A percentile compares a stretch with the other conserved stretches of the same genome.
Conservation (phyloP, 2,888 invertebrate genomes). For the Euproctis similis region DNA sequence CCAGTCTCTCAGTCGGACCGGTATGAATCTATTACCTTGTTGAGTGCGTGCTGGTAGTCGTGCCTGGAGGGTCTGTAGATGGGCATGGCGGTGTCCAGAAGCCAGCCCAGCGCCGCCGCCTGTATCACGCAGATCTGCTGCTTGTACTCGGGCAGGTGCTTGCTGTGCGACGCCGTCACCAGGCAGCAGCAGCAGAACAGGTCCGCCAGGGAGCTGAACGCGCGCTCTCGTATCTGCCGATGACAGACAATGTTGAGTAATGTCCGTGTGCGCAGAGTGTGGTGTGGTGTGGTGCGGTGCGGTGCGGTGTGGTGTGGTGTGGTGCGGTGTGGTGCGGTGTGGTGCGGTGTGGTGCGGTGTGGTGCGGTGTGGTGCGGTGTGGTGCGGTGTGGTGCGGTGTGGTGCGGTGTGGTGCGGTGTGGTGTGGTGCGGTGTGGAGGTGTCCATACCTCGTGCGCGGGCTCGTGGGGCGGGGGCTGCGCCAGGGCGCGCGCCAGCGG, state of each 20-base stretch:
- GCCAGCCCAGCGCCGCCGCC: constrained; percentile 90
- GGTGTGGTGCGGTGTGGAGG: no score
- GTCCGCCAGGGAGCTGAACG: constrained; percentile 89
- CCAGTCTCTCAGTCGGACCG: no score
- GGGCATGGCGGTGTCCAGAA: constrained; percentile 86
- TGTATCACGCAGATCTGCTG: constrained; percentile 79
- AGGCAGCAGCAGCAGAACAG: constrained; percentile 90
- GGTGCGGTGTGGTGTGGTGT: no score
- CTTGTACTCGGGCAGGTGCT: constrained; percentile 60
- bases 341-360: no score
- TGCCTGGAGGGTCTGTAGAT: constrained; percentile 81
- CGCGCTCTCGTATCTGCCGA: constrained; percentile 85
- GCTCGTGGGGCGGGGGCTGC: constrained; percentile 75
- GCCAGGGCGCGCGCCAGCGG: constrained; percentile 88
- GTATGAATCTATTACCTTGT: constrained; percentile 81
- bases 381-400: no score
- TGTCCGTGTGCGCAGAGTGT: no score
- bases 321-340: no score
- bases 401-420: no score
- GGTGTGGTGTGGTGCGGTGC: no score
- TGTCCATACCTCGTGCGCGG: constrained; percentile 50
- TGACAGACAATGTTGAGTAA: no score
- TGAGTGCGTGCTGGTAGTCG: constrained; percentile 85
- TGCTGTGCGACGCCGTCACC: constrained; percentile 80
- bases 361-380: no score